Evolutionary conservation across 64 coral and sea anemone species (phyloP).

Genomic region (Pocillopora damicornis): DNA sequence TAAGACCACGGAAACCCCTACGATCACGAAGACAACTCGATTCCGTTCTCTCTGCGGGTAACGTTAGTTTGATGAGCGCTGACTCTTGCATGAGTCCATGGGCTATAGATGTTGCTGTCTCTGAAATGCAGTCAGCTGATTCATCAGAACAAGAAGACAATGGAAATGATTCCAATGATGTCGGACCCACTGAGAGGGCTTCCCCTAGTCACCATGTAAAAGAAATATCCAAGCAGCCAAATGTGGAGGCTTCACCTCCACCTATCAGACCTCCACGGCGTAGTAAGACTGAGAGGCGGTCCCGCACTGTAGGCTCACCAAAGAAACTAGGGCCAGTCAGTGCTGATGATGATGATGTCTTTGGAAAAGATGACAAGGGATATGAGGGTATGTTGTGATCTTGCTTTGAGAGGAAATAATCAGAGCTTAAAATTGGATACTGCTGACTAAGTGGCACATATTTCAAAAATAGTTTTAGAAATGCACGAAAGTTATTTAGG

Average conservation of each 20-base stretch:
- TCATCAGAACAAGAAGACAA: slow-evolving; percentile 71
- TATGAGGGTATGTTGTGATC: slow-evolving; percentile 65
- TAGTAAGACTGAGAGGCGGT: slow-evolving; percentile 57
- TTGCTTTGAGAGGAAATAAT: not conserved
- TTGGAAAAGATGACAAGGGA: slow-evolving; percentile 62
- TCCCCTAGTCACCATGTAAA: not conserved
- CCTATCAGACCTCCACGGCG: slow-evolving; percentile 76
- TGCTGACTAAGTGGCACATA: not conserved
- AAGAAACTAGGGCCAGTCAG: slow-evolving; percentile 8
- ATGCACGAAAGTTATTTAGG: too few relatives aligned
- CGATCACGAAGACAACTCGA: slow-evolving; percentile 54
- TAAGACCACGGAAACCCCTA: slow-evolving; percentile 18
- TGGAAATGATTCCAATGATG: slow-evolving; percentile 6
- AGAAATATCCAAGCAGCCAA: slow-evolving; percentile 8
- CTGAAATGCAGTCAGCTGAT: slow-evolving; percentile 74
- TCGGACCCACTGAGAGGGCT: slow-evolving; percentile 10
- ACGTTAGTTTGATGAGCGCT: slow-evolving; percentile 62
- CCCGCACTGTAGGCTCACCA: slow-evolving; percentile 41
- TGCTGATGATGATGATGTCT: slow-evolving; percentile 83
- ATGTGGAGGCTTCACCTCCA: slow-evolving; percentile 1
- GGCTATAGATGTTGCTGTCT: slow-evolving; percentile 71
- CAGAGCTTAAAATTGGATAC: not conserved
- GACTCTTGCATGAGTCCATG: slow-evolving; percentile 80
- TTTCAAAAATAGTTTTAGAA: not conserved
- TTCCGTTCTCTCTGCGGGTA: slow-evolving; percentile 65